Evolutionary conservation across 2,888 invertebrate species (phyloP), one percentile per base, ranked within the genome.

Genomic region (Mesoligia furuncula): DNA sequence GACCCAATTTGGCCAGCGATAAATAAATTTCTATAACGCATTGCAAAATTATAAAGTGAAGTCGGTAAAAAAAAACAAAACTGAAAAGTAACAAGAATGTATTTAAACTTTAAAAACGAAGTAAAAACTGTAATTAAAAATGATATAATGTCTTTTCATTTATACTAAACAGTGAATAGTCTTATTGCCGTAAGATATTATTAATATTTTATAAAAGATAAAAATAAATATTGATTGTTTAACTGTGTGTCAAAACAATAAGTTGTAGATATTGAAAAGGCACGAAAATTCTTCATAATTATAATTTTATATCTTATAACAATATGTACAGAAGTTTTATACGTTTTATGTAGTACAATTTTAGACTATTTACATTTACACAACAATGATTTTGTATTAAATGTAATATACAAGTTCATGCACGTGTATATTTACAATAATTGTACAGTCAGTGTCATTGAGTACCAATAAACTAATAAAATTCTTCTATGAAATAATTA

Each of bases 271-370:
- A 88, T 99, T 81, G 96, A 86, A 88, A 91, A 92, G 90, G 86
- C 90, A 90, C 89, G 78, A 87, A 89, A 90, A 88, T 87, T 87
- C 79, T 71, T 87, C 51, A 81, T 81, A 83, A 82, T 70, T 88
- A 86, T 88, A 87, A 86, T 83, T 74, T 86, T 74, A 79, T 61
- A 71, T 77, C 85, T 84, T 87, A 87, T 73, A 81, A 81, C 77
- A 87, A 85, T 90, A 90, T 90, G 75, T 87, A 88, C 86, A 89
- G 99, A 85, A 98, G 65, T 69, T 88, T 97, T 81, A 80, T 81
- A 85, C 61, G 76, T 68, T 80, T 45, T 73, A 75, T 77, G 61
- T 73, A 75, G 66, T 66, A 77, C 66, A 75, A 48, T 42, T 66
- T 75, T 45, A 77, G 59, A 77, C 70, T 85, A 89, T 88, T 77